Base-by-base conservation (phyloP, 1,140 invertebrate species). In the Drosophila prosaltans region DNA sequence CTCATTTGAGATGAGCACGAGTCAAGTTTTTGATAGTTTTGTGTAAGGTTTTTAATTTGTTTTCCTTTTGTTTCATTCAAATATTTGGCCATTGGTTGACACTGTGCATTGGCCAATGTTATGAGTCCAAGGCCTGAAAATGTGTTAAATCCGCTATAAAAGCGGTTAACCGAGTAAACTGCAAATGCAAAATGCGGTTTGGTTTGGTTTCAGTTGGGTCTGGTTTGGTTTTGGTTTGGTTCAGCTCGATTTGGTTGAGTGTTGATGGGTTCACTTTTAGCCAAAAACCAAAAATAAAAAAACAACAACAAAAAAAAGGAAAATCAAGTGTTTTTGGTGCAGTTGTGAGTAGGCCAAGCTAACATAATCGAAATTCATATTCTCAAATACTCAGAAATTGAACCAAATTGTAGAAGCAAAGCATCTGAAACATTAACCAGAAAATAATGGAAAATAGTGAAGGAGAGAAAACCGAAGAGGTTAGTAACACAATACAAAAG, bases 121-220 rank as follows among this genome's bases (percentile, higher is more conserved):
- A n/a, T 51, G 48, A 41, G 64, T 21, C 48, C 57, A 21, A 48
- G 59, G 62, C 43, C 57, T 59, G 79, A 74, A 51, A 81, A 81
- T 85, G 82, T 78, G 82, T 78, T 81, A 85, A 85, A 86, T 85
- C 81, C 82, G 81, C 81, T 86, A 81, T 78, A 85, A 85, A 81
- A 70, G 81, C 78, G 81, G 81, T 86, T 85, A 85, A 86, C 81
- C 81, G 82, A 85, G 78, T 66, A 86, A 86, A 86, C 82, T 86
- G 74, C 81, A 85, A 86, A 85, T 85, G 82, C 81, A 65, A 81
- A 85, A 81, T 85, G 81, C 61, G 81, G 81, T 72, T 68, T 70
- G 68, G 40, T 39, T 64, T 67, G 36, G 59, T 24, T 66, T 65
- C 41, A 21, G 65, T 39, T 60, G 11, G 28, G 66, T 65, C 62